Percentiles rank a stretch among this genome's conserved stretches.
Conservation (phyloP, 2,113 vertebrate genomes). For the Todiramphus chloris region DNA sequence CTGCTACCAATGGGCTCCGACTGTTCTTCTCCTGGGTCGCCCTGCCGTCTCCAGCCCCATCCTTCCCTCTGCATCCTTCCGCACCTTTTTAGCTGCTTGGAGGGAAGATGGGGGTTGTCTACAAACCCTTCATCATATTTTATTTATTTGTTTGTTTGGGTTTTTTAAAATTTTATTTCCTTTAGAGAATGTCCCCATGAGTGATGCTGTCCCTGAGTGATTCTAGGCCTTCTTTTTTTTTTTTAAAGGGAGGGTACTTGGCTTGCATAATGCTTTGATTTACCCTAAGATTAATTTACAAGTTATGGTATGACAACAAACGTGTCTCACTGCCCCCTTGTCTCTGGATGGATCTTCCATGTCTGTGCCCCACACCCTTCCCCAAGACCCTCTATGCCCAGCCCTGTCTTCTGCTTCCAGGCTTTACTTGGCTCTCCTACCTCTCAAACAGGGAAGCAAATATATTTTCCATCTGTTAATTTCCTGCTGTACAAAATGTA, state of each 20-base stretch:
- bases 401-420: slow-evolving; percentile 11
- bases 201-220: not conserved
- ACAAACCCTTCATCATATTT: not conserved
- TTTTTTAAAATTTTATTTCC: not conserved
- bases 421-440: not conserved
- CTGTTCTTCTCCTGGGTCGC: slow-evolving; percentile 19
- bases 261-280: not conserved
- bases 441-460: not conserved
- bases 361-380: not conserved
- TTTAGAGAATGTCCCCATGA: not conserved
- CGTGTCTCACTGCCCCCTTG: not conserved
- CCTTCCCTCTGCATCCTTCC: not conserved
- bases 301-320: fast-evolving
- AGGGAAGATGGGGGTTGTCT: not conserved
- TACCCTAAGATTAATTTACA: not conserved
- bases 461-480: not conserved
- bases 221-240: not conserved
- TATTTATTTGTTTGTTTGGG: not conserved
- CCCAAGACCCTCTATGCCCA: not conserved
- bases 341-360: slow-evolving; percentile 17
- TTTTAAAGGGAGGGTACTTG: not conserved
- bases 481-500: not conserved
- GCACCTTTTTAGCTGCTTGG: not conserved
- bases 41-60: not conserved
- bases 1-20: slow-evolving; percentile 60